Evolutionary conservation across 2,113 vertebrate genomes (phyloP).

Genomic region (Neofelis nebulosa): DNA sequence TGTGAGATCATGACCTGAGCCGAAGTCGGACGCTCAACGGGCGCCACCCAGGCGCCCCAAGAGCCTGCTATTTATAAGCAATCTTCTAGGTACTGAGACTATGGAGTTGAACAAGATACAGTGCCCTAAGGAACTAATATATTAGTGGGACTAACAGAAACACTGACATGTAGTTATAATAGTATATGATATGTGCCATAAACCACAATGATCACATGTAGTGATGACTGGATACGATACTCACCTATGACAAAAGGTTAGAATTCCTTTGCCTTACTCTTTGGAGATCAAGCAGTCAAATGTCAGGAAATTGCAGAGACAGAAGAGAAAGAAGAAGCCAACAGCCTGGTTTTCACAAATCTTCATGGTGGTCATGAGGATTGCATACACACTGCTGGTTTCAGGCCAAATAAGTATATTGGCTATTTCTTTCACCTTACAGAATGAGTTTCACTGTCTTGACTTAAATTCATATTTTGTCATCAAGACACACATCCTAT

Average conservation of each 20-base stretch:
- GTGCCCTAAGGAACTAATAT: not conserved
- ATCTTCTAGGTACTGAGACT: not conserved
- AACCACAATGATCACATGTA: not conserved
- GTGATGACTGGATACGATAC: not conserved
- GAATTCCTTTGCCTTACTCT: not conserved
- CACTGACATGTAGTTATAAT: not conserved
- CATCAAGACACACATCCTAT: not conserved
- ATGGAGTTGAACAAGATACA: not conserved
- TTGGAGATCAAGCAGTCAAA: not conserved
- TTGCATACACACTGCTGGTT: not conserved
- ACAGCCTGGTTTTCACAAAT: not conserved
- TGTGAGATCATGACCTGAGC: too few species aligned
- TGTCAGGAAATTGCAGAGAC: not conserved
- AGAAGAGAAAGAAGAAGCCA: not conserved
- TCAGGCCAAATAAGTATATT: not conserved
- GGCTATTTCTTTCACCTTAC: not conserved
- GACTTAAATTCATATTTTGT: constrained; percentile 42
- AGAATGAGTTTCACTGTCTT: not conserved
- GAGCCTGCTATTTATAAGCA: not conserved
- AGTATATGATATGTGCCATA: not conserved
- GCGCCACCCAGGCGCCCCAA: not conserved
- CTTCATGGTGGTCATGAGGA: not conserved
- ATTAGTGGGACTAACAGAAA: not conserved
- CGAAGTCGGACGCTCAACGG: too few species aligned
- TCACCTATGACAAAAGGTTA: not conserved